phyloP scores from a whole-genome alignment of 2,113 vertebrate genomes.

The Coryphaenoides rupestris region DNA sequence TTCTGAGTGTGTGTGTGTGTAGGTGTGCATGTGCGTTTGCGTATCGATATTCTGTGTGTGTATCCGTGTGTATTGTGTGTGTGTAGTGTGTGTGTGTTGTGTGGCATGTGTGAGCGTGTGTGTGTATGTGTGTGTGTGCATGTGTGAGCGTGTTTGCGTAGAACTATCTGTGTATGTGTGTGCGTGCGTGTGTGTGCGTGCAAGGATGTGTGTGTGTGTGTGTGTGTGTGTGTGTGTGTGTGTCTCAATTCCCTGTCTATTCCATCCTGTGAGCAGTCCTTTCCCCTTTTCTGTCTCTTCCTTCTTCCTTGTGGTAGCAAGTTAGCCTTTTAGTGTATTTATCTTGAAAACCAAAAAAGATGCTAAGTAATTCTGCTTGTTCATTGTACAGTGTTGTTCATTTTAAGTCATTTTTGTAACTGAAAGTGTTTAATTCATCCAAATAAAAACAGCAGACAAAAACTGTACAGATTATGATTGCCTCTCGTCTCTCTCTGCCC shows the following conservation, averaged over 20 bases:
- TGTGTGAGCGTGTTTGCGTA: no score
- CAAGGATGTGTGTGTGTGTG: conserved; percentile 31
- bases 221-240: conserved; percentile 22
- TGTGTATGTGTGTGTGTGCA: no score
- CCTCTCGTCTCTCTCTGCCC: conserved; percentile 26
- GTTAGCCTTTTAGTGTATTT: conserved; percentile 79
- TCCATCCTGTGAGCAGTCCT: conserved; percentile 48
- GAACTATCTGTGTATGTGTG: no score
- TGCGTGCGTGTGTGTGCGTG: conserved; percentile 12
- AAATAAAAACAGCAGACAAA: conserved; percentile 80
- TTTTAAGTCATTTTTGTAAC: conserved; percentile 85
- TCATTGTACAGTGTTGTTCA: conserved; percentile 83
- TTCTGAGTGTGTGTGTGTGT: conserved; percentile 31
- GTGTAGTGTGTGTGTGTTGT: no score
- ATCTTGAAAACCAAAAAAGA: conserved; percentile 73
- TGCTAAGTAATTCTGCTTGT: conserved; percentile 76
- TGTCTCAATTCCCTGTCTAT: background rate
- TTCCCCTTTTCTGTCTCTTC: conserved; percentile 29
- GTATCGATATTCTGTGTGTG: no score
- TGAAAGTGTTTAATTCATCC: conserved; percentile 83
- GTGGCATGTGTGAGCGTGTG: no score
- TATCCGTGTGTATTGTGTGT: no score
- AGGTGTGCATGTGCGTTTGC: conserved; percentile 4
- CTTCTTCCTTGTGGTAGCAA: conserved; percentile 71
- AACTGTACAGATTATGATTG: conserved; percentile 63